Evolutionary conservation across 2,113 vertebrate species (phyloP), one percentile per base, ranked within the genome.

Genomic region (Elgaria multicarinata): DNA sequence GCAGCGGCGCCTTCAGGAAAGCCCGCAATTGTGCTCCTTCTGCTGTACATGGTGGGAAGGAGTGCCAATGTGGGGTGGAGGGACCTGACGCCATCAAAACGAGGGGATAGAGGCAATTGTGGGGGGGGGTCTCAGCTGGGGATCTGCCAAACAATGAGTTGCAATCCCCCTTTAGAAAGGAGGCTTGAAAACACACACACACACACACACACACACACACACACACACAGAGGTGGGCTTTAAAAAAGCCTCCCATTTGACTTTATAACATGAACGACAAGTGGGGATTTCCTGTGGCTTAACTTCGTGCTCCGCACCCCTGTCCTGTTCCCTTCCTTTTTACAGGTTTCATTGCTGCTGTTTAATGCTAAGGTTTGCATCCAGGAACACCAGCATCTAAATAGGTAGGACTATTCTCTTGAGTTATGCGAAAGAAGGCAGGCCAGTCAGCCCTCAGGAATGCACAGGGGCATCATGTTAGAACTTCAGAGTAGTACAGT

Each of bases 331-430:
- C 36, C 31, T 31, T 72, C 31, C 66, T 64, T 26, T 22, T 58
- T 78, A n/a, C 86, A 94, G 92, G 93, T 94, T n/a, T 94, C 91
- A 13, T 80, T 93, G 18, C 91, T 94, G 64, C 85, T 90, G 72
- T 93, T 92, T 81, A 90, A 91, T 67, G 92, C 92, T 39, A 93
- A 93, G 67, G 50, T 94, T 87, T 91, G 92, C 46, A 88, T 93
- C 72, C 93, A 94, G 83, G 91, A 93, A 46, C 83, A 93, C 42
- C 92, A 92, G 33, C 82, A 66, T 26, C 64, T 94, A 14, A 91
- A 94, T 50, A 94, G 93, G 92, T 94, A 91, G 6, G 69, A 14
- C 3, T 39, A 28, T 31, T 80, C 39, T 58, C 26, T 31, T 22
- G 33, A 50, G 31, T 8, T 20, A 71, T 18, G 8, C 55, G 74